These are phyloP conservation scores for Lithophane socia DNA, from an alignment of 2,888 invertebrate genomes.

Conservation along the genomic window DNA sequence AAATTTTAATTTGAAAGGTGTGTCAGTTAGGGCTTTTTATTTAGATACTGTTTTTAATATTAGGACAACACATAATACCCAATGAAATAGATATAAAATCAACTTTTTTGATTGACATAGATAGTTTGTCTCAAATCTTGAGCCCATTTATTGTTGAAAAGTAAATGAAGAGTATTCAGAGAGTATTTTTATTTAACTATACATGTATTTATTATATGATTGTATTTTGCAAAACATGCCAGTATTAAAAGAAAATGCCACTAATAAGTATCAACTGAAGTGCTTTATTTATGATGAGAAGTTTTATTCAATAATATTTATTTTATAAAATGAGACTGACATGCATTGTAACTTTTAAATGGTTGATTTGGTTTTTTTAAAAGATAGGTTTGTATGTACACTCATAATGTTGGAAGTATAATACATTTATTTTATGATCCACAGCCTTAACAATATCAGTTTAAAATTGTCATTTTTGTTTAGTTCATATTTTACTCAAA, in stretches of 20 bases:
- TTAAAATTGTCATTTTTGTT: neutral
- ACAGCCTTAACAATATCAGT: fast-evolving
- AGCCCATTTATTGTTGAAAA: neutral
- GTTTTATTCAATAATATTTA: neutral
- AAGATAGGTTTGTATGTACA: neutral
- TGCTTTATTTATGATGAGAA: neutral
- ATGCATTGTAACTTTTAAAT: neutral
- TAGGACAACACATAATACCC: neutral
- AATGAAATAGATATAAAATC: neutral
- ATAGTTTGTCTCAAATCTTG: neutral
- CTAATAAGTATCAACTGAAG: neutral
- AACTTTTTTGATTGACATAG: neutral
- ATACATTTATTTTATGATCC: neutral
- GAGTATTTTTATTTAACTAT: neutral
- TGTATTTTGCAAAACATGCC: neutral
- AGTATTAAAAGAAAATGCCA: neutral
- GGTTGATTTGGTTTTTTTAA: neutral
- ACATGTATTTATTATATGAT: neutral
- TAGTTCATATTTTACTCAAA: neutral
- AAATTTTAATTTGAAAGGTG: neutral
- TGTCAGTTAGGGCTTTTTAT: neutral
- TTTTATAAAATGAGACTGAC: neutral
- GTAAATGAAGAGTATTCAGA: neutral
- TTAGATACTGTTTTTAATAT: neutral
- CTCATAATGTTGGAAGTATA: neutral